Conservation (phyloP, 35 echinoderm and acorn worm species). For the Hemicentrotus pulcherrimus region DNA sequence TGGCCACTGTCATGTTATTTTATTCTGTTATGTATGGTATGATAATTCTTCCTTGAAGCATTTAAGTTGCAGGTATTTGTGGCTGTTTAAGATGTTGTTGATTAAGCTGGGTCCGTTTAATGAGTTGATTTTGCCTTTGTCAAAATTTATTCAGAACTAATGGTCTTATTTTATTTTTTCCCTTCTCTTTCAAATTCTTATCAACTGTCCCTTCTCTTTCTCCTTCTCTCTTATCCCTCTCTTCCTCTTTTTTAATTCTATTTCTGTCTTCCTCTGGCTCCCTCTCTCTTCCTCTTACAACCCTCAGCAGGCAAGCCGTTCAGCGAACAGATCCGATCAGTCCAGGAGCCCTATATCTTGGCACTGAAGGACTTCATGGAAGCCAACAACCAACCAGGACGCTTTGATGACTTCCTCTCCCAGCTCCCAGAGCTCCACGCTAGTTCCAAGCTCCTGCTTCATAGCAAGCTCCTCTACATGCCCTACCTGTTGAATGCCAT, state of each 20-base stretch:
- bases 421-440: constrained; percentile 77
- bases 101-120: not conserved
- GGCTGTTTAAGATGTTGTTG: not conserved
- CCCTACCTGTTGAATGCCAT: constrained; percentile 97
- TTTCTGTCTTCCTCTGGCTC: not conserved
- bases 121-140: not conserved
- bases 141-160: not conserved
- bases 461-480: constrained; percentile 96
- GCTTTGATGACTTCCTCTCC: constrained; percentile 84
- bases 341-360: constrained; percentile 82
- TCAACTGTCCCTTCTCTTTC: not conserved
- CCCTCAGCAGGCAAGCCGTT: constrained; percentile 54
- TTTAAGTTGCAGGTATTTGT: not conserved
- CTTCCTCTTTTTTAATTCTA: not conserved
- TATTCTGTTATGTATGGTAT: not conserved
- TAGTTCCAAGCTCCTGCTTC: constrained; percentile 74
- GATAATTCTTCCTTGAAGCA: not conserved
- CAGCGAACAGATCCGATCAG: constrained; percentile 65
- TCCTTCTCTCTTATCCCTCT: not conserved
- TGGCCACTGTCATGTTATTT: not conserved
- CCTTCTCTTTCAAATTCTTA: not conserved
- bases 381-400: constrained; percentile 71
- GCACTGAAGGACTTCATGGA: constrained; percentile 88
- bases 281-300: not conserved
- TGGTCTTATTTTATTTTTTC: not conserved